Conservation (phyloP, 1,140 invertebrate genomes). For the Matsumurasca onukii region DNA sequence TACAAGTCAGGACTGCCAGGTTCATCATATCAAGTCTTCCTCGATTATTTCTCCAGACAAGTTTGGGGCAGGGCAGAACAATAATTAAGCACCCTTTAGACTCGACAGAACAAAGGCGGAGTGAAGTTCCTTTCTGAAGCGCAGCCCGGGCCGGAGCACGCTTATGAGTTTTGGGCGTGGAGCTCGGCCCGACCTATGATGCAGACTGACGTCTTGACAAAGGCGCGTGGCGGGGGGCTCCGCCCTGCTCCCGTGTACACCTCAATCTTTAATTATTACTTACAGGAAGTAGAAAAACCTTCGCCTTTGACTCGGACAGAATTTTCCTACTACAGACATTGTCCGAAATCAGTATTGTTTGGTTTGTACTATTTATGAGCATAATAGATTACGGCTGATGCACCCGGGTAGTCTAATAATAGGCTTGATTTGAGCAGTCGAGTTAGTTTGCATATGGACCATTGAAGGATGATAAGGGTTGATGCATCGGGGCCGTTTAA, state of each 20-base stretch:
- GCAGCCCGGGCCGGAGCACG: neutral
- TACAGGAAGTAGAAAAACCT: slow-evolving; percentile 19
- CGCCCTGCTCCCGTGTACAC: neutral
- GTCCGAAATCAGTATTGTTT: too few species aligned
- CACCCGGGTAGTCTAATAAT: too few species aligned
- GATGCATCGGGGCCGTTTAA: too few species aligned
- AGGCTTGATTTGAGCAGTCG: too few species aligned
- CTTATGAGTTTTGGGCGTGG: slow-evolving; percentile 27
- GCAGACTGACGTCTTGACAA: neutral
- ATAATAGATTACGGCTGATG: too few species aligned
- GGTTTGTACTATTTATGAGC: too few species aligned
- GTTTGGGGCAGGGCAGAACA: neutral
- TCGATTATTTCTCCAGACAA: too few species aligned
- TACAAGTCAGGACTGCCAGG: too few species aligned
- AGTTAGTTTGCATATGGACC: too few species aligned
- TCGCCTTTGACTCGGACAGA: neutral
- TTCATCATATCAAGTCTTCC: too few species aligned
- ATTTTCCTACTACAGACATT: too few species aligned
- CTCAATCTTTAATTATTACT: slow-evolving; percentile 17
- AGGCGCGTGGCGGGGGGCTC: neutral
- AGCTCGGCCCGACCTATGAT: neutral
- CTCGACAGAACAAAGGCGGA: neutral
- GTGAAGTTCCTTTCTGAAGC: neutral
- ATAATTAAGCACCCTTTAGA: neutral
- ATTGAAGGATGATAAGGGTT: too few species aligned